Conservation (phyloP, 2,113 vertebrate genomes). For the Carollia perspicillata region DNA sequence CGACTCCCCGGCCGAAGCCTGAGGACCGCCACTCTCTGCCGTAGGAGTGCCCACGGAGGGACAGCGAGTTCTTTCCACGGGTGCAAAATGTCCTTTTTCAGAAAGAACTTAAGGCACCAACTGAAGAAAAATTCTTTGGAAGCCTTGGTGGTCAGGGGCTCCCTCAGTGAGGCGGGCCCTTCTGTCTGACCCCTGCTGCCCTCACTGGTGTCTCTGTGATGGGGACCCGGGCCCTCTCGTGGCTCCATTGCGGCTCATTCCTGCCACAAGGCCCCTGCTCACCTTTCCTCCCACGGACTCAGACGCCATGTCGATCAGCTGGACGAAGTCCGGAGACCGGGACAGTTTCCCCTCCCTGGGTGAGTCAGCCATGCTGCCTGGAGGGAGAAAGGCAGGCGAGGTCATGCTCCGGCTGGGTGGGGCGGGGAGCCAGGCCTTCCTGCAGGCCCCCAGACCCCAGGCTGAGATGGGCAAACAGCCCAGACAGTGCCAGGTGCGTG, state of each 20-base stretch:
- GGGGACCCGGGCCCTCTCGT: background rate
- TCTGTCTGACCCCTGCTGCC: background rate
- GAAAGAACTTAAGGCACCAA: background rate
- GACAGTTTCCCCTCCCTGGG: constrained; percentile 31
- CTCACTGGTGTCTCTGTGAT: rapidly evolving
- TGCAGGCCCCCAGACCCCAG: background rate
- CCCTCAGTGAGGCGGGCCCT: rapidly evolving
- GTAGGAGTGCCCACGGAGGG: background rate
- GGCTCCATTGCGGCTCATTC: rapidly evolving
- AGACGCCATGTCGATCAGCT: constrained; percentile 67
- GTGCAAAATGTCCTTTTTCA: background rate
- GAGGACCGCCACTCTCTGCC: background rate
- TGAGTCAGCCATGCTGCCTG: background rate
- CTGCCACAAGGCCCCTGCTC: background rate
- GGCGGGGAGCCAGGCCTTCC: background rate
- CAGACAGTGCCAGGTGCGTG: rapidly evolving
- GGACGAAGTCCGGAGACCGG: constrained; percentile 56
- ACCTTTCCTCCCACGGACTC: constrained; percentile 67
- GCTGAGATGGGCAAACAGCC: rapidly evolving
- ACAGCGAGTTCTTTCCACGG: rapidly evolving
- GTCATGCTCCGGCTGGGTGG: background rate
- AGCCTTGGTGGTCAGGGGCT: rapidly evolving
- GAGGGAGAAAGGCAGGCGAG: rapidly evolving
- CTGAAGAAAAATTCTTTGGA: too few relatives aligned
- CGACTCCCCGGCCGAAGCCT: rapidly evolving